Conservation (phyloP, 1,140 invertebrate genomes). For the Branchinecta lindahli region DNA sequence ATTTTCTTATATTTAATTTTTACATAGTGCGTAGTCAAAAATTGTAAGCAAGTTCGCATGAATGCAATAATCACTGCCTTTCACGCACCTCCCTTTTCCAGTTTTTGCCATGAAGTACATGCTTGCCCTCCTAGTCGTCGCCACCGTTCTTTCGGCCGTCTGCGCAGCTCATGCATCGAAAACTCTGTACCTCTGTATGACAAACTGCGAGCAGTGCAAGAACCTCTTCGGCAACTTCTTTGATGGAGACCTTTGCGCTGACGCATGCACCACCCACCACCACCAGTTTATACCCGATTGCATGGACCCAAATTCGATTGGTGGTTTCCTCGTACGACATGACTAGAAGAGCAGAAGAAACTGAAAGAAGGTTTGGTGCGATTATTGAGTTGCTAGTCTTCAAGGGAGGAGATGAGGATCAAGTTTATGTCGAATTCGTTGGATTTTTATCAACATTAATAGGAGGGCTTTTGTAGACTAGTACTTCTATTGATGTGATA, state of each 20-base stretch:
- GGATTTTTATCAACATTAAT: background rate
- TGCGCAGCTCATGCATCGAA: background rate
- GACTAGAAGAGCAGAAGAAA: constrained; percentile 25
- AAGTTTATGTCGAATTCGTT: background rate
- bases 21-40: too few species aligned
- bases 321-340: constrained; percentile 55
- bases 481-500: background rate
- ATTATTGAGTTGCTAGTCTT: constrained; percentile 11
- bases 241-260: constrained; percentile 60
- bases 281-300: constrained; percentile 68
- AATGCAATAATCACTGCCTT: too few species aligned
- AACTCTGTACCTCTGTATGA: constrained; percentile 40
- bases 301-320: constrained; percentile 57
- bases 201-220: constrained; percentile 73
- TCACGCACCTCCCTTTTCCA: too few species aligned
- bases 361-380: background rate
- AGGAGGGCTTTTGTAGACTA: background rate
- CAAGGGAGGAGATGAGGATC: background rate
- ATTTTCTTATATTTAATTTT: too few species aligned
- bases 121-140: too few species aligned
- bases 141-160: too few species aligned
- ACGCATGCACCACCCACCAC: constrained; percentile 60
- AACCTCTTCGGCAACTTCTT: constrained; percentile 71
- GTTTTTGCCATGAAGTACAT: too few species aligned
- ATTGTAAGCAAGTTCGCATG: too few species aligned